Conservation (phyloP, 2,888 invertebrate species). For the Saturnia pavonia region DNA sequence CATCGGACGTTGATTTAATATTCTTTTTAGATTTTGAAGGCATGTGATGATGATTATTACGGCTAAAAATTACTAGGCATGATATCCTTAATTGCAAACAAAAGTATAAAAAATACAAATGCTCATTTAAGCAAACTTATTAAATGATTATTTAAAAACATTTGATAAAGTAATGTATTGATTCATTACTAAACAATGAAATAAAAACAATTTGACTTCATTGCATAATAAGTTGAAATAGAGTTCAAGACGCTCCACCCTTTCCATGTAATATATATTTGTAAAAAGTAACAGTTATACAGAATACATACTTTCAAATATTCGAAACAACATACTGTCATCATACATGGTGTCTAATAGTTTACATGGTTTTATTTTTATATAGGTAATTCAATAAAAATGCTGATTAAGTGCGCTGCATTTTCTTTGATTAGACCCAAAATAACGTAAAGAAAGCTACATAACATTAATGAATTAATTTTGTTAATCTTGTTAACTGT, state of each 20-base stretch:
- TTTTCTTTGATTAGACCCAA: neutral
- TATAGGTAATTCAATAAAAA: neutral
- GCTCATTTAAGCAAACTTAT: too few relatives aligned
- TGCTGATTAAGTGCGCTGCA: neutral
- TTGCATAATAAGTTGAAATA: neutral
- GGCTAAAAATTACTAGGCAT: too few relatives aligned
- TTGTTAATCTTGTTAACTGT: slow-evolving; percentile 16
- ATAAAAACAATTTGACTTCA: neutral
- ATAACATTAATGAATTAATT: slow-evolving; percentile 18
- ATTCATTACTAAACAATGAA: neutral
- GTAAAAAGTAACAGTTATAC: slow-evolving; percentile 27
- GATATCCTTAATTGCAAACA: too few relatives aligned
- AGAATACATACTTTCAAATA: neutral
- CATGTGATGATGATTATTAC: too few relatives aligned
- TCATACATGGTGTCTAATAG: neutral
- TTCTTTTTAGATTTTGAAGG: too few relatives aligned
- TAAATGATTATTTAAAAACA: too few relatives aligned
- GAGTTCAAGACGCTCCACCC: slow-evolving; percentile 26
- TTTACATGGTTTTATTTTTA: neutral
- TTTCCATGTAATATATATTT: slow-evolving; percentile 30
- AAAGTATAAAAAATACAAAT: too few relatives aligned
- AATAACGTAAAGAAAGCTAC: neutral
- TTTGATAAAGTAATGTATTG: neutral
- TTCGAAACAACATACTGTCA: neutral
- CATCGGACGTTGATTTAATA: too few relatives aligned